Evolutionary conservation across 2,113 vertebrate species (phyloP), one percentile per base, ranked within the genome.

Genomic region (Dasyornis broadbenti): DNA sequence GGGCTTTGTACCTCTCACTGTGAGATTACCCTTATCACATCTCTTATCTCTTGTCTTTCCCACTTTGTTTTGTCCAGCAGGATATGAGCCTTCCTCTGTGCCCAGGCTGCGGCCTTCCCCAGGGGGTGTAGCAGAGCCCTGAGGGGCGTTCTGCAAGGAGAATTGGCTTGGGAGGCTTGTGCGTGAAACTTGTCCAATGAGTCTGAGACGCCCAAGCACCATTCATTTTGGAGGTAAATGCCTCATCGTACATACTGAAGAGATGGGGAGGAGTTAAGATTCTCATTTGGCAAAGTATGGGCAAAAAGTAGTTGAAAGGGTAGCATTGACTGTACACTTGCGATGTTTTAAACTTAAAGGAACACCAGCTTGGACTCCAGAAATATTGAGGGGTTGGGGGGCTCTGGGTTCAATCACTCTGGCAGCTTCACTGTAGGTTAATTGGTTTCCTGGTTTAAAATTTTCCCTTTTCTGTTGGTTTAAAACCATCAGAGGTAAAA

Each of bases 121-220:
- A 33, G 94, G 91, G 92, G 78, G 14, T 94, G 86, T 95, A 30
- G 68, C 77, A 81, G 72, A 86, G 68, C 86, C 75, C 96, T 45
- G 88, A 94, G 91, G 64, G 75, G 89, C 40, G 4, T 81, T 91
- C 90, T 94, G 90, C 84, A 93, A 90, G 60, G 83, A 93, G 79
- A 95, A 26, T 90, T 89, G 77, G 87, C 89, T 96, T 26, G 93
- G 92, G 85, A 96, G 87, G 73, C 80, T 96, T 84, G 86, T 92
- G 79, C 86, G 79, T 82, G 89, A 96, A 96, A 89, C 96, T 70
- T 96, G 85, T 94, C 96, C 95, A 95, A 94, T 95, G 92, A 95
- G 72, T 96, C 52, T 96, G 95, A 94, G 96, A 97, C 93, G 95
- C 94, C 94, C 90, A 94, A 95, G 88, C 94, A 94, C 92, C 95